These are phyloP conservation scores for Hepsetus odoe DNA, from an alignment of 2,113 vertebrate genomes.

Conservation along the genomic window DNA sequence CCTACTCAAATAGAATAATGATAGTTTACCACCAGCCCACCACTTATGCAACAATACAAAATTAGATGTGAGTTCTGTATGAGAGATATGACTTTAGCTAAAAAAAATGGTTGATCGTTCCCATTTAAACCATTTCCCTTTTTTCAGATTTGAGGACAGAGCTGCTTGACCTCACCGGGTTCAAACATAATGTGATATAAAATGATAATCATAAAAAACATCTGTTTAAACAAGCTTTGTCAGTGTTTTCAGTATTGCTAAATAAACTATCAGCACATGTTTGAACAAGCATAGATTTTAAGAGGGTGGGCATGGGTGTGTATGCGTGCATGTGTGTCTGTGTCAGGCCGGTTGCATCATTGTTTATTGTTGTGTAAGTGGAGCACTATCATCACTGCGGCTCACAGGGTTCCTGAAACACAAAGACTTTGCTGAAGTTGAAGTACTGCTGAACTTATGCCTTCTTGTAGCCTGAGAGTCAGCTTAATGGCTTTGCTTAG, in stretches of 20 bases:
- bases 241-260: neutral
- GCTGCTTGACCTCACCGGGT: neutral
- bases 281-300: neutral
- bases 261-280: slow-evolving; percentile 1
- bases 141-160: neutral
- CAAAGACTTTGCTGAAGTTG: slow-evolving; percentile 15
- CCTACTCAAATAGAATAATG: neutral
- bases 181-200: neutral
- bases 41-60: neutral
- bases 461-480: neutral
- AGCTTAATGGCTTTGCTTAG: slow-evolving; percentile 1
- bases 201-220: neutral
- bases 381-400: neutral
- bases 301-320: slow-evolving; percentile 1
- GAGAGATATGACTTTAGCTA: neutral
- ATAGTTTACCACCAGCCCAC: neutral
- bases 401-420: slow-evolving; percentile 1
- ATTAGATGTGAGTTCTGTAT: neutral
- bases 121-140: neutral
- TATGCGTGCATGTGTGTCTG: slow-evolving; percentile 1
- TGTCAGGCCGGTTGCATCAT: neutral
- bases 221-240: neutral
- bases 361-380: slow-evolving; percentile 1
- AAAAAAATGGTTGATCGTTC: neutral
- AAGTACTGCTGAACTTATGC: neutral